Base-by-base conservation (phyloP, 2,797 vertebrate genomes). In the Chaenodraco wilsoni region DNA sequence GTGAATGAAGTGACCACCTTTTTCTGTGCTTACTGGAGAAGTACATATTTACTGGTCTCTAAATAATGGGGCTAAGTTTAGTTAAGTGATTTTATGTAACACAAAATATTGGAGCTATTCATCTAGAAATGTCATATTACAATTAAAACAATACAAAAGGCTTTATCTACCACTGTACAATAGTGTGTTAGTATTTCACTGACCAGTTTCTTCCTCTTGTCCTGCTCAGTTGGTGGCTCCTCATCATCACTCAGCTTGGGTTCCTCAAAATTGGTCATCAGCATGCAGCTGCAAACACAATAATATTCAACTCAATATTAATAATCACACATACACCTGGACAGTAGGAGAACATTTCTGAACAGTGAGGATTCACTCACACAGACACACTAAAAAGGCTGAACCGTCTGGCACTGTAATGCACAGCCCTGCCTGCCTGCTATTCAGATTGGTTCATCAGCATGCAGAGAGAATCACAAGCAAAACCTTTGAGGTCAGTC, bases 221-320 rank as follows among this genome's bases (percentile, higher is more conserved):
- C 98, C 91, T 99, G 98, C 79, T 99, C 98, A 63, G 97, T 99
- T 21, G 97, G 97, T 52, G 97, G 97, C 79, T 99, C 98, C 79
- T 97, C 96, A 75, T 98, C 96, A 54, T 98, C 98, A 81, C 94
- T 96, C 75, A 93, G 89, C 86, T 96, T 97, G 23, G 95, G 94
- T 77, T 99, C 98, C 89, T 99, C 98, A 88, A 95, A 94, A 87
- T 95, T 92, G 91, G 93, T 96, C 93, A 99, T 97, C 92, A 99
- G 88, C 97, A 99, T 97, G 90, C 98, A 99, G 90, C 98, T 99
- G 91, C 78, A 88, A 92, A 92, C 54, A 69, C 59, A 91, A 85
- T 82, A 75, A 87, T 73, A 86, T 78, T 83, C 63, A 73, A 70
- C 82, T 85, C 78, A 80, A 82, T 81, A 88, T 90, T 85, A 92